Evolutionary conservation across 2,888 invertebrate genomes (phyloP).

Genomic region (Dolichopus griseipennis): DNA sequence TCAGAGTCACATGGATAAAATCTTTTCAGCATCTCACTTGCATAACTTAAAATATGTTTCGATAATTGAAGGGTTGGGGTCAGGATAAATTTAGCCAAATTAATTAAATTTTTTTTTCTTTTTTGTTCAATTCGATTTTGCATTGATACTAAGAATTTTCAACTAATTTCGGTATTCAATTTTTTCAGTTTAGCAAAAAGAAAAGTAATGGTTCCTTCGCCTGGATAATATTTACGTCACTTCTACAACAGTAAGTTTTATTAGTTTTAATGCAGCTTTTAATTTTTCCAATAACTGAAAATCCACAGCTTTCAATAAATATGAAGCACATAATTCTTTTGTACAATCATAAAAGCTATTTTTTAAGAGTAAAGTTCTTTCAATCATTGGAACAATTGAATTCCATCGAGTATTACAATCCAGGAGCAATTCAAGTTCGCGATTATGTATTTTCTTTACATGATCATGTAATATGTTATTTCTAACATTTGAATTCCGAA

Average conservation of each 20-base stretch:
- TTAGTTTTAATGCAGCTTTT: conserved; percentile 7
- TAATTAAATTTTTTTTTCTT: conserved; percentile 10
- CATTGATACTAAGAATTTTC: conserved; percentile 9
- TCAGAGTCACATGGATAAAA: conserved; percentile 7
- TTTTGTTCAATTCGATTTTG: conserved; percentile 8
- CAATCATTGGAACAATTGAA: too few relatives aligned
- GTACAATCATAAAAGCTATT: too few relatives aligned
- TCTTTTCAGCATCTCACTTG: conserved; percentile 8
- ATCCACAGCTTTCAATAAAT: too few relatives aligned
- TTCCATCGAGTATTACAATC: too few relatives aligned
- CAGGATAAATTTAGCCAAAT: conserved; percentile 8
- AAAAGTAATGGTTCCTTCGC: conserved; percentile 7
- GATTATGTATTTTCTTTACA: too few relatives aligned
- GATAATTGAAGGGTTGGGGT: conserved; percentile 4
- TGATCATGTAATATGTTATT: too few relatives aligned
- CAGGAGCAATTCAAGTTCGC: too few relatives aligned
- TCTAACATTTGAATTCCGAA: too few relatives aligned
- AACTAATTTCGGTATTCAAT: too few relatives aligned
- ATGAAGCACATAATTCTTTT: too few relatives aligned
- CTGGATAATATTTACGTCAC: conserved; percentile 8
- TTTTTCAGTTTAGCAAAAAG: conserved; percentile 7
- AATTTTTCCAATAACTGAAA: conserved; percentile 7
- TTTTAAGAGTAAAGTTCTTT: too few relatives aligned
- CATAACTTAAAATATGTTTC: conserved; percentile 7
- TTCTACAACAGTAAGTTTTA: conserved; percentile 8